Conservation (phyloP, 2,888 invertebrate genomes). For the Aelia acuminata region DNA sequence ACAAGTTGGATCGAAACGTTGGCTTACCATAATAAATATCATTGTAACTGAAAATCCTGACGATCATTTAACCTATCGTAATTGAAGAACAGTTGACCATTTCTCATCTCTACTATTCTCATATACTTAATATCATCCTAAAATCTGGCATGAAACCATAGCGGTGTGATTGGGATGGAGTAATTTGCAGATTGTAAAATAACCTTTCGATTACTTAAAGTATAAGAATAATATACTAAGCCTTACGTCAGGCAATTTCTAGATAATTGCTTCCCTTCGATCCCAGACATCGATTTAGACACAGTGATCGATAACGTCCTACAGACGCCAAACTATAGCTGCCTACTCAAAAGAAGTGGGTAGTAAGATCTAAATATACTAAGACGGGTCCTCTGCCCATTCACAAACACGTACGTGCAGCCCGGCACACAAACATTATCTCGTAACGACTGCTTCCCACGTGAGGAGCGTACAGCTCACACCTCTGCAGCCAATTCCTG, state of each 20-base stretch:
- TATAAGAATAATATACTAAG: background rate
- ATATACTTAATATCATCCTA: too few species aligned
- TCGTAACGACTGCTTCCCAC: conserved; percentile 15
- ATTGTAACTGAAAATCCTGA: too few species aligned
- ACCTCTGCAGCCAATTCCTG: conserved; percentile 16
- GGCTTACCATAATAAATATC: too few species aligned
- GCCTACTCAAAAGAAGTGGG: conserved; percentile 24
- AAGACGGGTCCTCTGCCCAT: conserved; percentile 14
- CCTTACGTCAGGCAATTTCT: background rate
- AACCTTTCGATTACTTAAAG: background rate
- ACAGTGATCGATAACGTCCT: background rate
- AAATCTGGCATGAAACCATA: too few species aligned
- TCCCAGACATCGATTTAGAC: background rate
- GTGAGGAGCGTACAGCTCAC: background rate
- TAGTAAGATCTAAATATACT: background rate
- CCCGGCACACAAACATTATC: background rate
- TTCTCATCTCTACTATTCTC: too few species aligned
- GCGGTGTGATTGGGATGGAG: too few species aligned
- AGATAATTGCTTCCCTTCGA: background rate
- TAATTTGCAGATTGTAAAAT: too few species aligned
- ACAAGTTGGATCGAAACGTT: too few species aligned
- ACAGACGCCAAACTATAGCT: background rate
- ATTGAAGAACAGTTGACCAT: too few species aligned
- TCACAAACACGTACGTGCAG: conserved; percentile 26
- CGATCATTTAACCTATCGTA: too few species aligned